These are phyloP conservation scores for Coilia nasus DNA, from an alignment of 2,797 vertebrate species.

Conservation along the genomic window DNA sequence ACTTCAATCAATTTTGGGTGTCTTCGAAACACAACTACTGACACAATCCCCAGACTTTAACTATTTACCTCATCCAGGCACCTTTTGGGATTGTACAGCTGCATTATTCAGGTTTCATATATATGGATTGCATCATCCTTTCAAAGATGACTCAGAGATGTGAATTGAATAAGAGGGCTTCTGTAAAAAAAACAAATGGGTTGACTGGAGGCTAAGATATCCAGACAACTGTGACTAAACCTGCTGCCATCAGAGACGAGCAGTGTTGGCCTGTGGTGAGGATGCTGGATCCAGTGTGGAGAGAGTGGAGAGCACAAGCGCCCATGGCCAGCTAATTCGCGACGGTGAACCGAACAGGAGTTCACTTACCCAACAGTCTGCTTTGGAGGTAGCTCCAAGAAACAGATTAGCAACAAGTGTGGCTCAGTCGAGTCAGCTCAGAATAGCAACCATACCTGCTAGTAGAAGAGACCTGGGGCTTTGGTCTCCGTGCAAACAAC, in stretches of 20 bases:
- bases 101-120: neutral
- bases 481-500: no score
- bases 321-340: neutral
- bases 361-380: neutral
- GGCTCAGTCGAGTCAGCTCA: no score
- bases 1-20: neutral
- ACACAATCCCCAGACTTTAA: neutral
- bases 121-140: neutral
- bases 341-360: neutral
- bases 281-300: neutral
- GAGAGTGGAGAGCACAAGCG: neutral
- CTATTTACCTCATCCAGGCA: neutral
- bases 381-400: no score
- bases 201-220: neutral
- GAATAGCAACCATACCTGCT: no score
- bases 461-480: no score
- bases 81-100: neutral
- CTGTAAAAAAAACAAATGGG: neutral
- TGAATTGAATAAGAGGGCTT: neutral
- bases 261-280: neutral
- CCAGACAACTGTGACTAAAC: constrained; percentile 1
- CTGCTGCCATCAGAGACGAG: neutral
- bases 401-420: no score
- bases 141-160: neutral
- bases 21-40: neutral